phyloP scores from a whole-genome alignment of 2,113 vertebrate genomes.

The Gadus macrocephalus region DNA sequence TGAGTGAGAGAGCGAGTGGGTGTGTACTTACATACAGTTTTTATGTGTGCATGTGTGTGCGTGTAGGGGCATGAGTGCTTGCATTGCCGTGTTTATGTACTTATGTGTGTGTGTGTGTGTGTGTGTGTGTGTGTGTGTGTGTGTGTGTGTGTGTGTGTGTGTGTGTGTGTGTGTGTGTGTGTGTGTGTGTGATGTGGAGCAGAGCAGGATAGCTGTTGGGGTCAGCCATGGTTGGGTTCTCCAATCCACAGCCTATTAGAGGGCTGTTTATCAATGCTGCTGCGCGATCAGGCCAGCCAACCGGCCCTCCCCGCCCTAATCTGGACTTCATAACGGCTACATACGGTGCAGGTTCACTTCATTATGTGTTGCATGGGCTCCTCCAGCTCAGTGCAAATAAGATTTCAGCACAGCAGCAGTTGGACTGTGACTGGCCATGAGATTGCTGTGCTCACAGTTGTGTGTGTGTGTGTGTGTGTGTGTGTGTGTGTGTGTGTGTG shows the following conservation, averaged over 20 bases:
- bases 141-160: conserved; percentile 38
- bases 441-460: conserved; percentile 29
- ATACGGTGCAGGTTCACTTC: conserved; percentile 57
- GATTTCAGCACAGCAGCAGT: conserved; percentile 39
- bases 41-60: too few relatives aligned
- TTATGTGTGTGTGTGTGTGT: too few relatives aligned
- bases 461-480: conserved; percentile 10
- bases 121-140: conserved; percentile 20
- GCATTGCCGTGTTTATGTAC: not conserved
- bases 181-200: conserved; percentile 56
- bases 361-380: conserved; percentile 45
- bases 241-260: conserved; percentile 61
- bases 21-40: too few relatives aligned
- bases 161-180: conserved; percentile 36
- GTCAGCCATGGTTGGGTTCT: conserved; percentile 65
- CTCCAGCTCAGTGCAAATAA: conserved; percentile 32
- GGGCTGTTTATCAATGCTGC: conserved; percentile 65
- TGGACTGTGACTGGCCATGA: conserved; percentile 36
- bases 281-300: conserved; percentile 46
- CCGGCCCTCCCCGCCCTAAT: conserved; percentile 55
- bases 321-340: conserved; percentile 59
- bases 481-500: not conserved
- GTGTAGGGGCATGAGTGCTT: too few relatives aligned
- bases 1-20: too few relatives aligned
- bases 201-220: conserved; percentile 57